Base-by-base conservation (phyloP, 2,113 vertebrate species). In the Halichoerus grypus region DNA sequence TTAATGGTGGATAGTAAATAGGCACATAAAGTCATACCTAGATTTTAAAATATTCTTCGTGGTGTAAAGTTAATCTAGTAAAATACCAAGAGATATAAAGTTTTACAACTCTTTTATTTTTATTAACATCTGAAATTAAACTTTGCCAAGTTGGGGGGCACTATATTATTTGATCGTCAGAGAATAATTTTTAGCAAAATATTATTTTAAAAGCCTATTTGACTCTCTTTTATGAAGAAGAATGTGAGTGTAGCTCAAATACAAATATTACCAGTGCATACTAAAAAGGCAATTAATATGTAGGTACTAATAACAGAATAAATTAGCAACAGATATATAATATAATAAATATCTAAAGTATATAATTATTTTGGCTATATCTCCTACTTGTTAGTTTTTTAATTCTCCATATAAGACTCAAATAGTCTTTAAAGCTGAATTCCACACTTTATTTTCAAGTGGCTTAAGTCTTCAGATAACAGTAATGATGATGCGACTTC, bases 371-470 rank as follows among this genome's bases (percentile, higher is more conserved):
- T 81, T 55, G 26, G 0, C 11, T 72, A 13, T 74, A 53, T 85
- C 4, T 79, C 33, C 36, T n/a, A 63, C 13, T 33, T 71, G 24
- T 57, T 65, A 59, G 71, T 26, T 79, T 81, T 88, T 92, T n/a
- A 95, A 36, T 4, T 92, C 72, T 39, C 2, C 18, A 76, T 26
- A 19, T 7, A 72, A 86, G 18, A 88, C 3, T 33, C 26, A 79
- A 53, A 4, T 49, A 2, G n/a, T 72, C 11, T 81, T 91, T 69
- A 77, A 93, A 88, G 5, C 31, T 69, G 16, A 92, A 49, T 82
- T 90, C 82, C 14, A 74, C 11, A 49, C 76, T 95, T 92, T 33
- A 59, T 59, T 89, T 95, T 93, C 61, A 84, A 86, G 39, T 80
- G 42, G 3, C 42, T 55, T 55, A n/a, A 85, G 71, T 67, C 24